These are phyloP conservation scores for Telmatochromis bifrenatus DNA, from an alignment of 2,113 vertebrate species.

Conservation along the genomic window DNA sequence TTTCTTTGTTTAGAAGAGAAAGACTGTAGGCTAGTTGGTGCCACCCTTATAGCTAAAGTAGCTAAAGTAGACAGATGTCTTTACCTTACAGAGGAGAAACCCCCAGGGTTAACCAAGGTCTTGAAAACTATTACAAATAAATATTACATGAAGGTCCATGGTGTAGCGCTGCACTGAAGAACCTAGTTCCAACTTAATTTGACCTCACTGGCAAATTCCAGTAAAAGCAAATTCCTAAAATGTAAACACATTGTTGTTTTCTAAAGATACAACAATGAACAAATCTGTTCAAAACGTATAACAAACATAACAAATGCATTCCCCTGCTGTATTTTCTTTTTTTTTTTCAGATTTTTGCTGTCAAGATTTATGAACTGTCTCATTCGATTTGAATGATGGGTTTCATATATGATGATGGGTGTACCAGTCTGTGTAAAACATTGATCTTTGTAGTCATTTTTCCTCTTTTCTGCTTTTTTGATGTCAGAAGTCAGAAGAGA, in stretches of 20 bases:
- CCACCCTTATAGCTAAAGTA: not conserved
- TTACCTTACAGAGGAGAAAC: not conserved
- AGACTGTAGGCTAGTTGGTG: not conserved
- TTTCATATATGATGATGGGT: not conserved
- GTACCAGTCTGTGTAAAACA: not conserved
- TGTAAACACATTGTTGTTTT: not conserved
- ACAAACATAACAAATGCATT: not conserved
- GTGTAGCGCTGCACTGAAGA: not conserved
- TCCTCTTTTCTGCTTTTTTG: not conserved
- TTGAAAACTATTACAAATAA: not conserved
- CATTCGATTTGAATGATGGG: not conserved
- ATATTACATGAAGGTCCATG: not conserved
- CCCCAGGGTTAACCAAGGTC: not conserved
- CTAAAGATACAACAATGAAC: not conserved
- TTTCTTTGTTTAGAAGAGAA: not conserved
- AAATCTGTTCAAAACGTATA: not conserved
- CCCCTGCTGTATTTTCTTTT: not conserved
- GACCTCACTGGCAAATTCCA: not conserved
- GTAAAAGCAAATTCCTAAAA: not conserved
- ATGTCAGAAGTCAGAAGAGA: not conserved
- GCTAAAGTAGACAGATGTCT: not conserved
- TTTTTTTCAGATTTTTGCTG: not conserved
- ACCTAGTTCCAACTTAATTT: not conserved
- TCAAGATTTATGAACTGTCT: slow-evolving; percentile 10
- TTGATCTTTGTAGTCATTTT: not conserved